These are phyloP conservation scores for Porites lutea DNA, from an alignment of 64 coral and sea anemone species.

Conservation along the genomic window DNA sequence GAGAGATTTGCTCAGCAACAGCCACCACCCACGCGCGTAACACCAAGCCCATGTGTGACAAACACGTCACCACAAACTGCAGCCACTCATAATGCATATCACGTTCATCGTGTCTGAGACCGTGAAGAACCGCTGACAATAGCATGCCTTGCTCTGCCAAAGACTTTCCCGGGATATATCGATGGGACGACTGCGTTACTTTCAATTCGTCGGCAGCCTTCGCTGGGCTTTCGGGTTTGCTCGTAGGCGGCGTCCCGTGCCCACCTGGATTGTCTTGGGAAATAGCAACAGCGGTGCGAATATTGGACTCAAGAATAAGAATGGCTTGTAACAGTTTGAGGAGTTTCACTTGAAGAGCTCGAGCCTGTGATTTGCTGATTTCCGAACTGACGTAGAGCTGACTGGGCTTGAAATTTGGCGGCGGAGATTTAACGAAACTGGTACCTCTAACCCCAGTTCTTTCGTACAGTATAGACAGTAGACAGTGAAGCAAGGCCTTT, in stretches of 20 bases:
- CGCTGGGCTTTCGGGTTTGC: constrained; percentile 39
- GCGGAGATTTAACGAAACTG: constrained; percentile 25
- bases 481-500: constrained; percentile 93
- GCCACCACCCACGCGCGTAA: constrained; percentile 87
- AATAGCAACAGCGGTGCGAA: constrained; percentile 45
- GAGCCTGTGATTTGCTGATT: constrained; percentile 48
- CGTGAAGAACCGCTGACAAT: constrained; percentile 75
- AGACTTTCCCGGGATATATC: constrained; percentile 59
- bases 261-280: constrained; percentile 36
- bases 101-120: constrained; percentile 84
- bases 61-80: constrained; percentile 88
- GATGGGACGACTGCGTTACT: constrained; percentile 59
- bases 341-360: constrained; percentile 77
- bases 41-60: constrained; percentile 85
- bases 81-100: constrained; percentile 92
- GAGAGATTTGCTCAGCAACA: constrained; percentile 84
- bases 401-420: constrained; percentile 3
- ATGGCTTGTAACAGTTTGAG: constrained; percentile 82
- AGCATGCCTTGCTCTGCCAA: constrained; percentile 90
- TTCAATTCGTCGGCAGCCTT: constrained; percentile 42
- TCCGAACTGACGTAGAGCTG: constrained; percentile 1
- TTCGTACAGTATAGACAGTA: constrained; percentile 80
- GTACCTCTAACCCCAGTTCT: constrained; percentile 53
- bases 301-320: constrained; percentile 78
- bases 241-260: constrained; percentile 3